Evolutionary conservation across 2,113 vertebrate species (phyloP).

Genomic region (Stegastes partitus): DNA sequence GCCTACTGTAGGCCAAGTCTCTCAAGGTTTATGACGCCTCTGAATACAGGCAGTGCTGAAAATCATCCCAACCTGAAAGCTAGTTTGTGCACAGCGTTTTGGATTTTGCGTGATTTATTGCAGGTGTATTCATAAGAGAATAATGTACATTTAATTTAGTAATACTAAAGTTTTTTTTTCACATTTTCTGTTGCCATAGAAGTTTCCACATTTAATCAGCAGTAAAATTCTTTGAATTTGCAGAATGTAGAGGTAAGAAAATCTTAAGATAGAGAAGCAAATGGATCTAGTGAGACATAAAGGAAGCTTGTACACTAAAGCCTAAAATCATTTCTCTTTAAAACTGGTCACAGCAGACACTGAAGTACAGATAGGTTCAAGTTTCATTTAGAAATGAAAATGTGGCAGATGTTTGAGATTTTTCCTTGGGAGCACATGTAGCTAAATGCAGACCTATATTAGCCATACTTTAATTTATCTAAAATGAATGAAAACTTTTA

Average conservation of each 20-base stretch:
- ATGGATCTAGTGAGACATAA: neutral
- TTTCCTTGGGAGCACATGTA: neutral
- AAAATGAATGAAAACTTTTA: neutral
- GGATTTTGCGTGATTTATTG: too few species aligned
- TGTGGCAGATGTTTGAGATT: neutral
- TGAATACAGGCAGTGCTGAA: neutral
- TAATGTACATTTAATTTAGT: too few species aligned
- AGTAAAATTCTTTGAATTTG: neutral
- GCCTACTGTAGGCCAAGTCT: constrained; percentile 51
- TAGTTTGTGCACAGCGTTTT: neutral
- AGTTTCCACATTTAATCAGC: neutral
- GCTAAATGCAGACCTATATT: neutral
- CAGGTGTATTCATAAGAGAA: too few species aligned
- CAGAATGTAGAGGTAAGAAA: neutral
- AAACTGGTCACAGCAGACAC: too few species aligned
- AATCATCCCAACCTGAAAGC: neutral
- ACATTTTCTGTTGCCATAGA: neutral
- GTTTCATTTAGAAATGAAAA: neutral
- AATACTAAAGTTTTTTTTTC: too few species aligned
- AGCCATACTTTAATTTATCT: neutral
- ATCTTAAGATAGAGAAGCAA: neutral
- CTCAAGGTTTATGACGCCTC: constrained; percentile 17
- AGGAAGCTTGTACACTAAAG: neutral
- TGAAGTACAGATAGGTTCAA: neutral
- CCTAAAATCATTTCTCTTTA: too few species aligned